Percentiles rank a stretch among this genome's conserved stretches.
Conservation (phyloP, 1,140 invertebrate species). For the Achroia grisella region DNA sequence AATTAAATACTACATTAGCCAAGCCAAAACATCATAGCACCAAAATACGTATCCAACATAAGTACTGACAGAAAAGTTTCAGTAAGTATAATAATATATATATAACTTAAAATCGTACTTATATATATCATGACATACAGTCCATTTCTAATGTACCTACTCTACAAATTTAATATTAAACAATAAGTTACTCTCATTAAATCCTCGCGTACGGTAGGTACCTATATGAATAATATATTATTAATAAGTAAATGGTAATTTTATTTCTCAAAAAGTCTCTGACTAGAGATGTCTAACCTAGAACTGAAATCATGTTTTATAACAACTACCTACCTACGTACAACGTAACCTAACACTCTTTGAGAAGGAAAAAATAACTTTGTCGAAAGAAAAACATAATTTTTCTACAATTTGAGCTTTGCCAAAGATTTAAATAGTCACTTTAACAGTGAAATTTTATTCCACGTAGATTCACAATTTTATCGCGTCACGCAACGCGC, state of each 20-base stretch:
- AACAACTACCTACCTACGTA: constrained; percentile 46
- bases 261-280: constrained; percentile 63
- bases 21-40: constrained; percentile 69
- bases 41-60: constrained; percentile 55
- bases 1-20: constrained; percentile 68
- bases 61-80: constrained; percentile 68
- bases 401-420: constrained; percentile 63
- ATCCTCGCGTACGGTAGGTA: constrained; percentile 51
- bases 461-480: constrained; percentile 36
- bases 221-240: constrained; percentile 48
- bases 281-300: constrained; percentile 68
- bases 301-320: constrained; percentile 47
- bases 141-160: constrained; percentile 33
- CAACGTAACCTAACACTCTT: constrained; percentile 60
- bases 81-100: constrained; percentile 14
- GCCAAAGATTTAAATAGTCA: constrained; percentile 53
- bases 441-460: constrained; percentile 56
- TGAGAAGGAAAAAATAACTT: constrained; percentile 42
- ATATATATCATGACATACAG: constrained; percentile 16
- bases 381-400: constrained; percentile 31
- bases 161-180: constrained; percentile 48
- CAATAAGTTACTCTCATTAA: constrained; percentile 60
- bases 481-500: constrained; percentile 12
- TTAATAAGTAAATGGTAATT: constrained; percentile 70
- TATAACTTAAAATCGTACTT: constrained; percentile 7